A percentile compares a stretch with the other conserved stretches of the same genome.
phyloP scores from a whole-genome alignment of 2,113 vertebrate genomes.

The Phrynocephalus versicolor region DNA sequence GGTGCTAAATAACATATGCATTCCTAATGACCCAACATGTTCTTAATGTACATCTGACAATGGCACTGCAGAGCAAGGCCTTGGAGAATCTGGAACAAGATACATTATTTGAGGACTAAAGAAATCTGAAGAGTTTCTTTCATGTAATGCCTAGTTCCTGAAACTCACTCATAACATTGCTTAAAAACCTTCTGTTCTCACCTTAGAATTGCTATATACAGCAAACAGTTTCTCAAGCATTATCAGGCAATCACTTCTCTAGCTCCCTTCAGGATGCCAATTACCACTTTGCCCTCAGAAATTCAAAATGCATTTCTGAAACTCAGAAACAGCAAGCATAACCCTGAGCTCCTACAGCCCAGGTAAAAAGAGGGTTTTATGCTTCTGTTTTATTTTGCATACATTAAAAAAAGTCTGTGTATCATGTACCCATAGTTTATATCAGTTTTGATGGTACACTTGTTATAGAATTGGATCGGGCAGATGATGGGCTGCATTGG shows the following conservation, averaged over 20 bases:
- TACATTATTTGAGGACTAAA: background rate
- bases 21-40: too few species aligned
- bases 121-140: background rate
- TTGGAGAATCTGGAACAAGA: background rate
- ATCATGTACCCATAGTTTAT: background rate
- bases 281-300: constrained; percentile 11
- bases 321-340: background rate
- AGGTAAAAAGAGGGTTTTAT: background rate
- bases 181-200: background rate
- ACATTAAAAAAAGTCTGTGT: background rate
- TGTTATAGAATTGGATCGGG: too few species aligned
- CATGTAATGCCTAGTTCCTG: background rate
- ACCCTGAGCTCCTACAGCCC: background rate
- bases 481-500: too few species aligned
- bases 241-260: background rate
- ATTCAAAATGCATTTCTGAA: background rate
- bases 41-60: background rate
- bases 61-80: background rate
- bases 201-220: background rate
- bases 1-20: too few species aligned
- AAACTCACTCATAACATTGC: background rate
- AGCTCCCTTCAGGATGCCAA: background rate
- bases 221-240: background rate
- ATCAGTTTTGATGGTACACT: background rate
- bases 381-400: background rate